Base-by-base conservation (phyloP, 2,797 vertebrate genomes). In the Leptodactylus fallax region DNA sequence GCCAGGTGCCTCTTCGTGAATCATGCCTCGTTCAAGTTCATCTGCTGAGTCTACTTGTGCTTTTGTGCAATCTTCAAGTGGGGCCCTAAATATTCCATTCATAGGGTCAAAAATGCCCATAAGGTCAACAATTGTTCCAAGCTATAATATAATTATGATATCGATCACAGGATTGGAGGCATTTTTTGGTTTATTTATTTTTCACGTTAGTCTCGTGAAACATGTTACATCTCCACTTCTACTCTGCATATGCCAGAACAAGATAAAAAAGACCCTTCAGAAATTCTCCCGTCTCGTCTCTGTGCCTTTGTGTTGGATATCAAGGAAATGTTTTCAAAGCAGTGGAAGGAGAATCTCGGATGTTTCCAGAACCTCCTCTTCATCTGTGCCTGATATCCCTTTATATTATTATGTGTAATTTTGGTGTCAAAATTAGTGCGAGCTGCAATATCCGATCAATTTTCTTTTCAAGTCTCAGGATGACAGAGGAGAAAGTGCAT, bases 351-450 rank as follows among this genome's bases (percentile, higher is more conserved):
- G 27, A 51, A 25, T 81, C 49, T 78, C 71, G 2, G 58, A 27
- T 78, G 58, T 69, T 58, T 65, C 7, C 69, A 11, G 49, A 14
- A 8, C 63, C 25, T 81, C 55, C 71, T 82, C 80, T 61, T 55
- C 71, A 87, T 56, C 49, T 53, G 14, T 19, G 84, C 86, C 11
- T 88, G 85, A 90, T 80, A 85, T 25, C 49, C 77, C 67, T 60
- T 90, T n/a, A 53, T 84, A 63, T 69, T 88, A 14, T 76, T 90
- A 88, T 55, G 69, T 89, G 25, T 83, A 90, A 91, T 87, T 91
- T 87, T 72, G 53, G 88, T 90, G 17, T 63, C 60, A 86, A 88
- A 92, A 91, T 92, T 91, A 92, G 56, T 79, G 79, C 19, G 60
- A 87, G 45, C 72, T 56, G 17, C 71, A 89, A 87, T 69, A 71